Base-by-base conservation (phyloP, 2,888 invertebrate species). In the Drosophila acutilabella region DNA sequence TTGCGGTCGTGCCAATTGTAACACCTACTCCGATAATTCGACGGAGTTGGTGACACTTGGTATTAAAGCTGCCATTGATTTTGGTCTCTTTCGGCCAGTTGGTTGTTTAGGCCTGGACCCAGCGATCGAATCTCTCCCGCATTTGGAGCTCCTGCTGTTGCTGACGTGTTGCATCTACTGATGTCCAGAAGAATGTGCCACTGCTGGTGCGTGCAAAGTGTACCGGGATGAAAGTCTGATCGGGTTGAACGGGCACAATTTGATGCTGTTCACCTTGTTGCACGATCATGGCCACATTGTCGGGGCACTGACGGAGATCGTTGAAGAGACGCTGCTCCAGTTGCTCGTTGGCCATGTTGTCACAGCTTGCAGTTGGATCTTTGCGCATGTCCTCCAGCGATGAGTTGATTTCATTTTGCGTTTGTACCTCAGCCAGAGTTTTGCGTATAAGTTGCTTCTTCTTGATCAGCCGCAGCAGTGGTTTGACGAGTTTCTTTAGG, bases 161-260 rank as follows among this genome's bases (percentile, higher is more conserved):
- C 33, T 69, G 78, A 8, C 80, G 78, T 13, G 67, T 68, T 44
- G 78, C 74, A 33, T 90, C 91, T 66, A 81, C 80, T 11, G 96
- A 95, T 52, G 96, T 96, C 96, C 96, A 96, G 93, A 96, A 96
- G 94, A 96, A 96, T 72, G 96, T 96, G 74, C 96, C 96, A 74
- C 95, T 96, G 85, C 95, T 95, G 50, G 96, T 96, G 90, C 95
- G 94, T 18, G 96, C 96, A 91, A 96, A 96, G 93, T 96, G 96
- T 10, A 96, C 96, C 4, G 96, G 96, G 38, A 92, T 91, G 65
- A 85, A 92, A 56, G 79, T 88, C 78, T 92, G 91, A 36, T 90
- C 81, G 8, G 78, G 86, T 20, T 89, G 78, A 7, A 92, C 89
- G 4, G 91, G 80, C 54, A 91, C 78, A 10, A 92, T 61, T 51